A percentile compares a stretch with the other conserved stretches of the same genome.
Conservation (phyloP, 2,797 vertebrate genomes). For the Bradypodion ventrale region DNA sequence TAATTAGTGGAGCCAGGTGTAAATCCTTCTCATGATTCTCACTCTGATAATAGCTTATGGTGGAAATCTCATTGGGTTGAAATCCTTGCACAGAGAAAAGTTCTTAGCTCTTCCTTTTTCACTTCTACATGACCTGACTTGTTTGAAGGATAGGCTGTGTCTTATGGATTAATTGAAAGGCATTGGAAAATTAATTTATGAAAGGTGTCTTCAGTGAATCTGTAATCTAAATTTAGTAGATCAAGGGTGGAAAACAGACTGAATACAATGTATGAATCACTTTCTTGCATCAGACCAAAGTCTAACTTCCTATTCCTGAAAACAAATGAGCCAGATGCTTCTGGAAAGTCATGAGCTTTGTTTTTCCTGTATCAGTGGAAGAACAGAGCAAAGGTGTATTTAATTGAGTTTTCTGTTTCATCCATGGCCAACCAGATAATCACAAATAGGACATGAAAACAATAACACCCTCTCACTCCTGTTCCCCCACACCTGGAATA, state of each 20-base stretch:
- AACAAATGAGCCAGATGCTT: neutral
- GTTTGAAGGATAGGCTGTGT: neutral
- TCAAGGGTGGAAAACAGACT: neutral
- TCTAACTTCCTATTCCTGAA: neutral
- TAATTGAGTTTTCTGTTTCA: neutral
- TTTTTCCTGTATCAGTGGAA: neutral
- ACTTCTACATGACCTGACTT: neutral
- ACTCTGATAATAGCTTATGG: neutral
- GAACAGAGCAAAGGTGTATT: neutral
- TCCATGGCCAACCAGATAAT: neutral
- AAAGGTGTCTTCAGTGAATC: neutral
- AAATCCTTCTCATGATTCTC: neutral
- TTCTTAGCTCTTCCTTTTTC: neutral
- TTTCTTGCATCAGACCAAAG: neutral
- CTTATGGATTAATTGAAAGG: neutral
- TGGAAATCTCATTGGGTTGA: neutral
- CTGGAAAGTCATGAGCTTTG: neutral
- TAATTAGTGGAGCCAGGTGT: neutral
- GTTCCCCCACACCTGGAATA: neutral
- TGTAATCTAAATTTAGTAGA: neutral
- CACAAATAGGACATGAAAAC: neutral
- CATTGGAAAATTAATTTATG: neutral
- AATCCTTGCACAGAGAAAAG: neutral
- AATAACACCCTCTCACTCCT: neutral
- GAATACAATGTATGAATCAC: neutral